Conservation (phyloP, 1,140 invertebrate genomes). For the Nymphalis io region DNA sequence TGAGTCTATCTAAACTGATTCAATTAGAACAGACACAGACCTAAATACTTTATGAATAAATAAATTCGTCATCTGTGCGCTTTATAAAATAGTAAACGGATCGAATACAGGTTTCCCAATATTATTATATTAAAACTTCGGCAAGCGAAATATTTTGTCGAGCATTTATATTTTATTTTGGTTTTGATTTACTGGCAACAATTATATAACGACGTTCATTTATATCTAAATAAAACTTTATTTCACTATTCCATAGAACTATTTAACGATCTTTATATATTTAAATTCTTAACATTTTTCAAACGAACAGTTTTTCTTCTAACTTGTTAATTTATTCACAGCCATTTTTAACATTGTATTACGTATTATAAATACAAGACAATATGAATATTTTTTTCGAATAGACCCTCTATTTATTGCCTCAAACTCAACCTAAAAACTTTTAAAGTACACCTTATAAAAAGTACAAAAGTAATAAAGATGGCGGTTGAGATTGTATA, state of each 20-base stretch:
- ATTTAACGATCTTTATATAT: too few species aligned
- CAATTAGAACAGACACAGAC: slow-evolving; percentile 39
- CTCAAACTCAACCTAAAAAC: not conserved
- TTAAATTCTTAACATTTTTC: too few species aligned
- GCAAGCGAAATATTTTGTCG: slow-evolving; percentile 2
- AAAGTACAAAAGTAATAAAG: slow-evolving; percentile 10
- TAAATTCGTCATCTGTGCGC: slow-evolving; percentile 28
- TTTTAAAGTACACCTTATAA: not conserved
- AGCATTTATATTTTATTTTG: not conserved
- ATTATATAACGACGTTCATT: too few species aligned
- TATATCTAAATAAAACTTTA: too few species aligned
- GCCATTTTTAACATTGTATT: too few species aligned
- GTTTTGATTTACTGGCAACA: not conserved
- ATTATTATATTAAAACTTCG: slow-evolving; percentile 13
- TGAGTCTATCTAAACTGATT: slow-evolving; percentile 38
- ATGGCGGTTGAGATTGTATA: slow-evolving; percentile 9
- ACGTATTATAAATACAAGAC: too few species aligned
- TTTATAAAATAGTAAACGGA: slow-evolving; percentile 21
- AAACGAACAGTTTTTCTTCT: too few species aligned
- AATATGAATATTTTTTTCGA: too few species aligned
- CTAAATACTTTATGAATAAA: slow-evolving; percentile 35
- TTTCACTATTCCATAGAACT: too few species aligned
- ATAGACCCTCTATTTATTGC: too few species aligned
- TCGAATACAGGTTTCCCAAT: slow-evolving; percentile 12
- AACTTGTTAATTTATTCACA: too few species aligned